Evolutionary conservation across 2,113 vertebrate species (phyloP).

Genomic region (Tetrao urogallus): DNA sequence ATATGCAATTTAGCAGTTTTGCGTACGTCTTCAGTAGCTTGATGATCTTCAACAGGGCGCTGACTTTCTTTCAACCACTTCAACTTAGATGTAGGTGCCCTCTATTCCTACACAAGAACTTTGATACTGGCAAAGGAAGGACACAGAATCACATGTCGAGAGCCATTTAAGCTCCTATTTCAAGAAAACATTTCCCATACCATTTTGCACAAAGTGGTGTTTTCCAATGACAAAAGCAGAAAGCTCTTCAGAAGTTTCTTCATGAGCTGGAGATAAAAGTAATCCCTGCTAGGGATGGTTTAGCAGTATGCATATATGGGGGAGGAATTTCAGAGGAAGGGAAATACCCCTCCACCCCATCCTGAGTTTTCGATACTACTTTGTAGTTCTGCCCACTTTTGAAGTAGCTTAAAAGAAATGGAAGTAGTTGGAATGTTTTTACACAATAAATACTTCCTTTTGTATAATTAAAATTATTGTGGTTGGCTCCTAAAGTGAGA

Average conservation of each 20-base stretch:
- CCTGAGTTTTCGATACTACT: slow-evolving; percentile 63
- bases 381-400: slow-evolving; percentile 73
- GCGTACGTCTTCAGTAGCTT: neutral
- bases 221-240: slow-evolving; percentile 47
- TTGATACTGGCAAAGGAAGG: neutral
- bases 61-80: slow-evolving; percentile 18
- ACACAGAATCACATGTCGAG: neutral
- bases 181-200: neutral
- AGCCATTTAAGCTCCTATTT: neutral
- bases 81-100: neutral
- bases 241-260: slow-evolving; percentile 53
- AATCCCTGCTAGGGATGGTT: slow-evolving; percentile 66
- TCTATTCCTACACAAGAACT: neutral
- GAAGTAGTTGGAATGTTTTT: slow-evolving; percentile 72
- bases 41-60: neutral
- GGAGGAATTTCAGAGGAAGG: slow-evolving; percentile 71
- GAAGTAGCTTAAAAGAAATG: slow-evolving; percentile 72
- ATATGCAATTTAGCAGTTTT: slow-evolving; percentile 4
- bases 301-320: slow-evolving; percentile 55
- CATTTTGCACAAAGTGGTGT: neutral
- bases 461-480: slow-evolving; percentile 73
- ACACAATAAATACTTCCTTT: slow-evolving; percentile 67
- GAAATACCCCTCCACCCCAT: slow-evolving; percentile 71
- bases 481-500: slow-evolving; percentile 55
- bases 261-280: slow-evolving; percentile 65